Percentiles rank a stretch among this genome's conserved stretches.
Conservation (phyloP, 2,888 invertebrate genomes). For the Platycheirus albimanus region DNA sequence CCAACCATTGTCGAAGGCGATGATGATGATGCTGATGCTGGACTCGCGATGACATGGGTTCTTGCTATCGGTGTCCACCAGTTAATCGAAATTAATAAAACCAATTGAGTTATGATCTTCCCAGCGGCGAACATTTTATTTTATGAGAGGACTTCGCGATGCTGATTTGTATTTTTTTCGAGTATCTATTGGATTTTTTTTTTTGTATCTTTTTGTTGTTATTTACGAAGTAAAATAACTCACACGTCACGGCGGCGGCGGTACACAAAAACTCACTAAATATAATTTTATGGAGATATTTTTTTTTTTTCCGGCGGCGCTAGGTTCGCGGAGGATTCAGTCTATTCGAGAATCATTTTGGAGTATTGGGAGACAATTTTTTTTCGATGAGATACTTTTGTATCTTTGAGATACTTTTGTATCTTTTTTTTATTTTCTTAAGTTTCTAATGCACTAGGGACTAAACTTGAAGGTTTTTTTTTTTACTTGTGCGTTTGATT, state of each 20-base stretch:
- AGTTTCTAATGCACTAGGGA: slow-evolving; percentile 2
- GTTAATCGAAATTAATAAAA: slow-evolving; percentile 72
- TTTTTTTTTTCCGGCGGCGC: slow-evolving; percentile 62
- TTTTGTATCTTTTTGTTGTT: slow-evolving; percentile 14
- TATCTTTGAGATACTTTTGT: slow-evolving; percentile 41
- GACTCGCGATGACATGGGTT: slow-evolving; percentile 58
- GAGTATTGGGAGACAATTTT: slow-evolving; percentile 44
- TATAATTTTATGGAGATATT: slow-evolving; percentile 1
- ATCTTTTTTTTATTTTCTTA: slow-evolving; percentile 5
- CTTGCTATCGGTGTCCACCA: slow-evolving; percentile 69
- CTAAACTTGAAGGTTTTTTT: not conserved
- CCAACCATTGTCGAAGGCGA: slow-evolving; percentile 4
- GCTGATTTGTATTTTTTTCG: slow-evolving; percentile 7
- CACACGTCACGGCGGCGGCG: no score
- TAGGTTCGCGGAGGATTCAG: slow-evolving; percentile 55
- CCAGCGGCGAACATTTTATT: slow-evolving; percentile 66
- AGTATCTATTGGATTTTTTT: not conserved
- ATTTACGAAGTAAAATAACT: no score
- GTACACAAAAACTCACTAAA: slow-evolving; percentile 48
- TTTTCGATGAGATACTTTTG: slow-evolving; percentile 40
- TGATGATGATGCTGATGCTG: slow-evolving; percentile 33
- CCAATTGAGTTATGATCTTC: slow-evolving; percentile 68
- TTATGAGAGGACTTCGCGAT: slow-evolving; percentile 35
- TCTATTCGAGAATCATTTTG: slow-evolving; percentile 72
- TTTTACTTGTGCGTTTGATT: slow-evolving; percentile 20